Percentiles rank a stretch among this genome's conserved stretches.
phyloP scores from a whole-genome alignment of 2,888 invertebrate species.

The Yponomeuta evonymella region DNA sequence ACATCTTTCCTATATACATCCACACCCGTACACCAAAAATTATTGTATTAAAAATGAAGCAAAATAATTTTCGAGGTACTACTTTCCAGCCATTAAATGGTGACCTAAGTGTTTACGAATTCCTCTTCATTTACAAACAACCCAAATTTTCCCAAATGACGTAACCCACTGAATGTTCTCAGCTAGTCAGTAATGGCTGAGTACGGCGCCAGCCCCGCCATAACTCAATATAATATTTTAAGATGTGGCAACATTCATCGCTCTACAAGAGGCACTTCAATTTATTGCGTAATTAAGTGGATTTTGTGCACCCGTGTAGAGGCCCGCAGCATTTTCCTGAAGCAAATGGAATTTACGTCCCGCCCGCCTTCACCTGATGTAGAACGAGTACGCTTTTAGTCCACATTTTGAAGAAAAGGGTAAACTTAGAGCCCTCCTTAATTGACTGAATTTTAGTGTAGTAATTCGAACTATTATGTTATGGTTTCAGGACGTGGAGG shows the following conservation, averaged over 20 bases:
- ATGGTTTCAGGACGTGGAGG: too few species aligned
- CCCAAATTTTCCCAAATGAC: background rate
- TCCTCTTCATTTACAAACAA: background rate
- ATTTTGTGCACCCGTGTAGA: slow-evolving; percentile 60
- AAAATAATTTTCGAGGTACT: background rate
- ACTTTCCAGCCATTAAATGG: background rate
- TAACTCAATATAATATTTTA: slow-evolving; percentile 26
- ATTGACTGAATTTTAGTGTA: background rate
- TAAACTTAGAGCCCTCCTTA: slow-evolving; percentile 26
- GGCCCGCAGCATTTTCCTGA: slow-evolving; percentile 67
- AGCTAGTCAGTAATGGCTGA: background rate
- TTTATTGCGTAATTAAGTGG: slow-evolving; percentile 75
- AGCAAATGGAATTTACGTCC: slow-evolving; percentile 74
- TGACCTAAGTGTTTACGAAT: background rate
- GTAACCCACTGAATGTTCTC: background rate
- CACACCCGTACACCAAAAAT: background rate
- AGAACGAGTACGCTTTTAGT: slow-evolving; percentile 52
- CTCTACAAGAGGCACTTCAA: slow-evolving; percentile 68
- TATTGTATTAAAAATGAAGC: too few species aligned
- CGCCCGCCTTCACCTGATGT: slow-evolving; percentile 35
- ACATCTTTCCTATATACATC: too few species aligned
- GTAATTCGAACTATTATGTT: background rate
- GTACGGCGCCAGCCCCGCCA: background rate
- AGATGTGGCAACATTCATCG: slow-evolving; percentile 64
- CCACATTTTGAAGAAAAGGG: slow-evolving; percentile 62